Evolutionary conservation across 2,113 vertebrate genomes (phyloP).

Genomic region (Aleadryas rufinucha): DNA sequence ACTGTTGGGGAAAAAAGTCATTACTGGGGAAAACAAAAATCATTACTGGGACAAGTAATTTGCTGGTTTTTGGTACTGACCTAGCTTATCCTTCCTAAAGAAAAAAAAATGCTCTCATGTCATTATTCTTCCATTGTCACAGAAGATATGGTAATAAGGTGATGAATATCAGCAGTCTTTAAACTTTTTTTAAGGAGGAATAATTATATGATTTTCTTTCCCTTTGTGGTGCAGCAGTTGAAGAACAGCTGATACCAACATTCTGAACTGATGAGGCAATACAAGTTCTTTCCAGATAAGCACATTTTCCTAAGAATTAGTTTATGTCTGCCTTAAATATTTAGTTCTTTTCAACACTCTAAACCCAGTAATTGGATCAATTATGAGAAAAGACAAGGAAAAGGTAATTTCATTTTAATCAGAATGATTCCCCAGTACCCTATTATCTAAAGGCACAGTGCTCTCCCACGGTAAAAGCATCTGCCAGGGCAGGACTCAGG

Average conservation of each 20-base stretch:
- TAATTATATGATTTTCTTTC: neutral
- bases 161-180: neutral
- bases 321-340: neutral
- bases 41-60: neutral
- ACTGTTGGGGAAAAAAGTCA: neutral
- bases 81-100: neutral
- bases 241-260: neutral
- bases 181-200: neutral
- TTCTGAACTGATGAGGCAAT: neutral
- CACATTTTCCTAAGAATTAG: neutral
- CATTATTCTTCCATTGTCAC: neutral
- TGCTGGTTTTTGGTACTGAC: neutral
- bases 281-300: neutral
- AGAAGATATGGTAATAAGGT: neutral
- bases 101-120: neutral
- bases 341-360: neutral
- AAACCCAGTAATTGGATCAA: neutral
- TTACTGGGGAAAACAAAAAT: neutral
- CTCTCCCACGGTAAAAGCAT: neutral
- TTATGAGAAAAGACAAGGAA: neutral
- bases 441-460: neutral
- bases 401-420: neutral
- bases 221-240: neutral
- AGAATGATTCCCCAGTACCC: neutral
- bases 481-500: neutral